Evolutionary conservation across 2,888 invertebrate genomes (phyloP), one percentile per base, ranked within the genome.

Genomic region (Ectemnius cavifrons): DNA sequence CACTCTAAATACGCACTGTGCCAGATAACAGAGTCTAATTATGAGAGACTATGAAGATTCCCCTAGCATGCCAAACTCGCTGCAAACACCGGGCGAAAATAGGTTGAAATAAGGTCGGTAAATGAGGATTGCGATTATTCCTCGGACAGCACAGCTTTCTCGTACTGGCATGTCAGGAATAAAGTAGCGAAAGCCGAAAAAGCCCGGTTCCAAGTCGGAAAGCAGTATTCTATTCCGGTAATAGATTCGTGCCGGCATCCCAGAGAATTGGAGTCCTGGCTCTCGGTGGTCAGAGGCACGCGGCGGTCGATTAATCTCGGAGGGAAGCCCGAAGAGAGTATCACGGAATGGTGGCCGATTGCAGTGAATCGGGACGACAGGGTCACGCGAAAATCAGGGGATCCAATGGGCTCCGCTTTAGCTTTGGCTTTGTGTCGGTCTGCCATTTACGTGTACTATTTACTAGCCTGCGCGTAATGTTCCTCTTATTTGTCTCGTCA

Each of bases 321-420:
- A 8, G 37, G 37, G 8, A 37, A 37, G 23, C 23, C 3, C 2
- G 23, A 23, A 23, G 23, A 23, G 23, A 23, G 77, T 75, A 69
- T 63, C 57, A 61, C 45, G 46, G 45, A 16, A n/a, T 45, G 67
- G 18, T 56, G 37, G 46, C 23, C 62, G 73, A 80, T 77, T 81
- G 75, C 69, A 45, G 58, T 47, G 72, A 71, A 63, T 68, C 45
- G 64, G 69, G 49, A 45, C 52, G 71, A 73, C 63, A 70, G 74
- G 28, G 78, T 83, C 80, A 80, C 81, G 83, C 83, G 70, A 81
- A 71, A 67, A 45, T 23, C 11, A 23, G 37, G 67, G 67, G 65
- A 73, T 75, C 63, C 66, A 83, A 83, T 8, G 37, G 8, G 71
- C 57, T 73, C 68, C 59, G 52, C 52, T 64, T 65, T 47, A 49